phyloP scores from a whole-genome alignment of 2,113 vertebrate genomes.

The Gallinago paraguaiae region DNA sequence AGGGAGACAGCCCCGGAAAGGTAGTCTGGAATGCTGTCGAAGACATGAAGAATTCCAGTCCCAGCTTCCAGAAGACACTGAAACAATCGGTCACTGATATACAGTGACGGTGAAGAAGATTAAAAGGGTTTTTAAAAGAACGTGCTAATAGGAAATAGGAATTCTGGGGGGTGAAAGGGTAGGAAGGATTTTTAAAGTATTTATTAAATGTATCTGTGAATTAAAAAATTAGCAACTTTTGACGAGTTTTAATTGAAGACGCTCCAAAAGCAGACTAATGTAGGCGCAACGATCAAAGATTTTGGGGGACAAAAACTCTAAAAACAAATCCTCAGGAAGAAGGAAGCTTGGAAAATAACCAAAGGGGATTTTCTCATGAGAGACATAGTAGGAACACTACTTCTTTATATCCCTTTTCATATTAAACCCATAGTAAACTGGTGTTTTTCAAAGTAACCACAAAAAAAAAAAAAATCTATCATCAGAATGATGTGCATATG shows the following conservation, averaged over 20 bases:
- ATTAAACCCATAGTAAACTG: conserved; percentile 23
- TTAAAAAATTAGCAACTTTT: neutral
- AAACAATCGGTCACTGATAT: neutral
- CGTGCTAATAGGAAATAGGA: neutral
- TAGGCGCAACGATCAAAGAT: conserved; percentile 5
- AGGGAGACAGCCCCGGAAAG: neutral
- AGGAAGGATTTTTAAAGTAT: neutral
- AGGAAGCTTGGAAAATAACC: conserved; percentile 42
- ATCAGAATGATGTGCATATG: conserved; percentile 27
- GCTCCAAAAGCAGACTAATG: neutral
- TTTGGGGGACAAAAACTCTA: conserved; percentile 24
- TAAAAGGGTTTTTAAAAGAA: neutral
- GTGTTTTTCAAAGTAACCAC: conserved; percentile 48
- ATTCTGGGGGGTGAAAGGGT: neutral
- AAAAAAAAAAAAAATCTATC: conserved; percentile 7
- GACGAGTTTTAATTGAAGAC: neutral
- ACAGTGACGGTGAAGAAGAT: neutral
- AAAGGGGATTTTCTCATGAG: conserved; percentile 29
- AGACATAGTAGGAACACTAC: conserved; percentile 33
- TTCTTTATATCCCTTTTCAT: neutral
- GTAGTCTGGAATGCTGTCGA: neutral
- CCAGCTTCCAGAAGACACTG: neutral
- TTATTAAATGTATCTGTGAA: neutral
- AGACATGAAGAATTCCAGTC: neutral
- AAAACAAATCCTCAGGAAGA: conserved; percentile 15